phyloP scores from a whole-genome alignment of 2,888 invertebrate genomes.

The Drosophila subsilvestris region DNA sequence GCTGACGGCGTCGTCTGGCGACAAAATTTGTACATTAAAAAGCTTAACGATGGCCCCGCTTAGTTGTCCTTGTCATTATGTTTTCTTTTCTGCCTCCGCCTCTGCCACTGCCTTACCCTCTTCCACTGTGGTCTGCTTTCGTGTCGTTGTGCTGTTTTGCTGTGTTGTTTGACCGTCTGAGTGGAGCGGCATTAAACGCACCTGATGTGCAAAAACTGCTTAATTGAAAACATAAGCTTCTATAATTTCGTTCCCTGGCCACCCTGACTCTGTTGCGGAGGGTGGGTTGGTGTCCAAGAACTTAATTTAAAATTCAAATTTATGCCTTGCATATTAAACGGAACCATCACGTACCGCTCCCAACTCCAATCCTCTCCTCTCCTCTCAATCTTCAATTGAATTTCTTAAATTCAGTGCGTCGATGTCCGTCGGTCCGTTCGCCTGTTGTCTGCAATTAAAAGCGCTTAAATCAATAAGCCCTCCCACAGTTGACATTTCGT shows the following conservation, averaged over 20 bases:
- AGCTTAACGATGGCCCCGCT: constrained; percentile 59
- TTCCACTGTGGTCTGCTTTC: too few relatives aligned
- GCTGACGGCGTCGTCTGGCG: constrained; percentile 50
- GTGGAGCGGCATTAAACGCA: constrained; percentile 70
- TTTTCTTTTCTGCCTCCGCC: not conserved
- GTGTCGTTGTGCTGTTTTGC: constrained; percentile 7
- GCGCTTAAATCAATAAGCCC: constrained; percentile 57
- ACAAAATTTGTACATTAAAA: constrained; percentile 61
- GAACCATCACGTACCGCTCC: constrained; percentile 49
- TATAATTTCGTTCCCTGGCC: constrained; percentile 57
- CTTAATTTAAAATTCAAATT: constrained; percentile 68
- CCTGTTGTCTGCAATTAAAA: constrained; percentile 62
- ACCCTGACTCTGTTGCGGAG: constrained; percentile 20
- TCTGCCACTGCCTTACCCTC: too few relatives aligned
- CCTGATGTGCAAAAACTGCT: constrained; percentile 76
- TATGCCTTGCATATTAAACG: constrained; percentile 65
- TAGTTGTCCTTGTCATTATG: constrained; percentile 52
- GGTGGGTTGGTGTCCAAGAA: constrained; percentile 18
- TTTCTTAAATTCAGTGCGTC: constrained; percentile 14
- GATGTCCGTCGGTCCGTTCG: not conserved
- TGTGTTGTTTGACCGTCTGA: constrained; percentile 43
- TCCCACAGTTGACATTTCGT: constrained; percentile 43
- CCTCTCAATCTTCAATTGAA: not conserved
- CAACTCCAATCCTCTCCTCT: not conserved
- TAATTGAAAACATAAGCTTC: constrained; percentile 80